A percentile compares a stretch with the other conserved stretches of the same genome.
Conservation (phyloP, 2,888 invertebrate species). For the Standfussiana lucernea region DNA sequence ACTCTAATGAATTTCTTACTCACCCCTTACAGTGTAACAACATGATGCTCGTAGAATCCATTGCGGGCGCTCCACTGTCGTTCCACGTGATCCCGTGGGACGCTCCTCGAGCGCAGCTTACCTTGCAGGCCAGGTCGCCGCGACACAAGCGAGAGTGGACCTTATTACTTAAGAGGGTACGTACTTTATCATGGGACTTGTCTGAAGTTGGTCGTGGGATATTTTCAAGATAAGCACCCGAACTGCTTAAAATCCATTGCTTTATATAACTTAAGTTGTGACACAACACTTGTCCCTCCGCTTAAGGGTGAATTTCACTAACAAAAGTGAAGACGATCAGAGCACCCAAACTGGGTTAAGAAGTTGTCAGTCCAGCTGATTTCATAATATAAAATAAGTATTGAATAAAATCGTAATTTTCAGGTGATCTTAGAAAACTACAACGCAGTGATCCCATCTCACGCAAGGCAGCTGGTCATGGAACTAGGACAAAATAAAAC, state of each 20-base stretch:
- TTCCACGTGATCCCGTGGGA: constrained; percentile 99
- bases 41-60: constrained; percentile 98
- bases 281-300: no score
- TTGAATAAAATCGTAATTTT: constrained; percentile 41
- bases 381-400: no score
- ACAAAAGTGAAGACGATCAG: no score
- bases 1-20: neutral
- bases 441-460: constrained; percentile 97
- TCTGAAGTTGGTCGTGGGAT: neutral
- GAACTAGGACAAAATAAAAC: constrained; percentile 95
- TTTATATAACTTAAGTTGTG: neutral
- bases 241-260: neutral
- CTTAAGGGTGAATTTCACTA: no score
- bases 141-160: constrained; percentile 96
- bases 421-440: constrained; percentile 98
- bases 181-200: neutral
- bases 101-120: constrained; percentile 97
- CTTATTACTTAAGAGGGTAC: constrained; percentile 89
- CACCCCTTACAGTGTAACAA: constrained; percentile 95
- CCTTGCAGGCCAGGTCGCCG: constrained; percentile 95
- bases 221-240: neutral
- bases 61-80: constrained; percentile 97
- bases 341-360: no score
- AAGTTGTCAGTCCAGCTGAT: no score
- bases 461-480: constrained; percentile 97